A percentile compares a stretch with the other conserved stretches of the same genome.
Evolutionary conservation across 2,888 invertebrate genomes (phyloP).

Genomic region (Dasypolia templi): DNA sequence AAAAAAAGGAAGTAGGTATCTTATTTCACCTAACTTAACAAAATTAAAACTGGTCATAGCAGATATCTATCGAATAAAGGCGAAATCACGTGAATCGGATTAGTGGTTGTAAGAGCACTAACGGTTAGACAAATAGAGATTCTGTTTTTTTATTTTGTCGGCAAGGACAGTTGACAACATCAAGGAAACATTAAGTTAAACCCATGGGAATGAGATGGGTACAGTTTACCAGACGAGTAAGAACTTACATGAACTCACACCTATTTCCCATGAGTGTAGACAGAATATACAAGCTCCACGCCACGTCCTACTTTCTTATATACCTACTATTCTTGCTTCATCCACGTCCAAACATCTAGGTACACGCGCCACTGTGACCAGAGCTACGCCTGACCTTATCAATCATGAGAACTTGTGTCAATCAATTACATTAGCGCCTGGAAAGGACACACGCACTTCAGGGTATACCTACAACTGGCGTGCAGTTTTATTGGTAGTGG

Average conservation of each 20-base stretch:
- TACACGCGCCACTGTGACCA: background rate
- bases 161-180: background rate
- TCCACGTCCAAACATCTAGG: background rate
- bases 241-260: constrained; percentile 25
- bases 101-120: background rate
- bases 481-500: background rate
- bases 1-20: background rate
- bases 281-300: background rate
- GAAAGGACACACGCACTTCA: background rate
- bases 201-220: background rate
- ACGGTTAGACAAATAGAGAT: background rate
- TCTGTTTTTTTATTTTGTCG: background rate
- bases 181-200: background rate
- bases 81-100: constrained; percentile 20
- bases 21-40: background rate
- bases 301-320: background rate
- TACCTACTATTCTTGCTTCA: background rate
- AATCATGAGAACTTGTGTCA: constrained; percentile 3
- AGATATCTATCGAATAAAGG: background rate
- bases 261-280: constrained; percentile 23
- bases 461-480: background rate
- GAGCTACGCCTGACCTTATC: constrained; percentile 13
- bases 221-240: background rate
- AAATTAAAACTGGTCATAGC: background rate
- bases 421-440: constrained; percentile 12